phyloP scores from a whole-genome alignment of 2,888 invertebrate species.

The Stenichneumon culpator region DNA sequence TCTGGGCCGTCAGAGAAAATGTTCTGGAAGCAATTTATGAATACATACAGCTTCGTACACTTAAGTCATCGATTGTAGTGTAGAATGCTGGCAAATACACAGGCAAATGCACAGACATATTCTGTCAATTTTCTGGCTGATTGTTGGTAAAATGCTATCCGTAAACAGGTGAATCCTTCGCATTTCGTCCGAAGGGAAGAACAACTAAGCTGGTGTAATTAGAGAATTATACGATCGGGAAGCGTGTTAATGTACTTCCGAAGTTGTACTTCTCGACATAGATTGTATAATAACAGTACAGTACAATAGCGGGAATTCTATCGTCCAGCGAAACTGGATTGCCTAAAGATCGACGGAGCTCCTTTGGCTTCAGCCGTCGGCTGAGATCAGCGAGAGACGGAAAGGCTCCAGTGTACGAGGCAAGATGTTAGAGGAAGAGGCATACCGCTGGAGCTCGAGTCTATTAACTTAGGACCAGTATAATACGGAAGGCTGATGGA shows the following conservation, averaged over 20 bases:
- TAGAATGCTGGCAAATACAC: no score
- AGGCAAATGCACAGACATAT: no score
- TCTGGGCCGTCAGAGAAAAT: no score
- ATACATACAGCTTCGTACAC: no score
- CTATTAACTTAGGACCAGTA: constrained; percentile 77
- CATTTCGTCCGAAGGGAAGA: background rate
- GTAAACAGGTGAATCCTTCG: no score
- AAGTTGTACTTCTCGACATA: background rate
- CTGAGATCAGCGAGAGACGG: background rate
- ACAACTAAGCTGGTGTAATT: background rate
- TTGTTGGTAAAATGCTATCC: no score
- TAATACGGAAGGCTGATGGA: constrained; percentile 72
- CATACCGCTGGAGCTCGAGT: constrained; percentile 74
- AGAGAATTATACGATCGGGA: background rate
- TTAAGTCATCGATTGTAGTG: no score
- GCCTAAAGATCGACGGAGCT: background rate
- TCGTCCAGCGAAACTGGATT: background rate
- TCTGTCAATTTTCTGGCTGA: no score
- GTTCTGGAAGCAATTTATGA: no score
- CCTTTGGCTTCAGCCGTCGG: background rate
- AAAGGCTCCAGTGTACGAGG: background rate
- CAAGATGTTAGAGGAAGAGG: constrained; percentile 32
- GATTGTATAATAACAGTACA: background rate
- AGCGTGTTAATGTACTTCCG: background rate
- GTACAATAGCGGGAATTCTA: background rate